These are phyloP conservation scores for Acipenser transmontanus DNA, from an alignment of 2,797 vertebrate genomes.

Conservation along the genomic window DNA sequence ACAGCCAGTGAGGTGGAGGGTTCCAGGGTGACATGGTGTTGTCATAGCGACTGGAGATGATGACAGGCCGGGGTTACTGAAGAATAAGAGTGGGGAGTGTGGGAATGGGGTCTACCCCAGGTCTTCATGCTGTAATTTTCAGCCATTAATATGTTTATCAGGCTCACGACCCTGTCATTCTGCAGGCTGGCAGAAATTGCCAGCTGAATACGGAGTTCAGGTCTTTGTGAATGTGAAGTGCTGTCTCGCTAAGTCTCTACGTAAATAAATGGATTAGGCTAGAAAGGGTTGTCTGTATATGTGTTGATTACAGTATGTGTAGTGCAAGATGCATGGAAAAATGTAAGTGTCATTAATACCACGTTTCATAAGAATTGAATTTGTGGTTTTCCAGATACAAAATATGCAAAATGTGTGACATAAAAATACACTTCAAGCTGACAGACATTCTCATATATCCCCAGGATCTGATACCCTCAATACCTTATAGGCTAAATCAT, in stretches of 20 bases:
- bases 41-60: neutral
- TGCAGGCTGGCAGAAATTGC: constrained; percentile 45
- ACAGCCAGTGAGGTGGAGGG: constrained; percentile 52
- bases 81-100: neutral
- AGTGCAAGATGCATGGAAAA: no score
- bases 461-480: no score
- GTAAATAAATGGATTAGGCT: constrained; percentile 53
- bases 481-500: no score
- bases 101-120: constrained; percentile 7
- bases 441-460: no score
- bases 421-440: no score
- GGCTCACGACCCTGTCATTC: constrained; percentile 43
- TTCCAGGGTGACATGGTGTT: constrained; percentile 27
- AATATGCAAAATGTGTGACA: no score
- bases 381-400: no score
- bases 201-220: constrained; percentile 61
- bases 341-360: no score
- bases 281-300: neutral
- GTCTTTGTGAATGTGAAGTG: constrained; percentile 30
- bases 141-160: constrained; percentile 59
- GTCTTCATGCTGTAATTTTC: constrained; percentile 33
- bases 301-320: no score
- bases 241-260: constrained; percentile 14
- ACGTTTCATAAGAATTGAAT: no score
- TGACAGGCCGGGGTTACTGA: constrained; percentile 6